A percentile compares a stretch with the other conserved stretches of the same genome.
Conservation (phyloP, 2,113 vertebrate genomes). For the Pelobates fuscus region DNA sequence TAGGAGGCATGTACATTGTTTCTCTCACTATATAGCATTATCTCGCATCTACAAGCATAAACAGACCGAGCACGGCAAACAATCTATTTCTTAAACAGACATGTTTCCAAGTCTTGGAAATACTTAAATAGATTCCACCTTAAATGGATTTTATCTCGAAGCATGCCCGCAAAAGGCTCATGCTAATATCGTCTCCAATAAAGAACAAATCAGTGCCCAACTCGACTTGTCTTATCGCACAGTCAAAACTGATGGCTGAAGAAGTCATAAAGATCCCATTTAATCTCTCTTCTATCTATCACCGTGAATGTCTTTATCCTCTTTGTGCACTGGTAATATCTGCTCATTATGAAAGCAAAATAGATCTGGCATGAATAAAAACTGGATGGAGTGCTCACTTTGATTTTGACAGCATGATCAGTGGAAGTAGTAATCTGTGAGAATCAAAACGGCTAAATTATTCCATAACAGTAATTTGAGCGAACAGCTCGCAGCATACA, state of each 20-base stretch:
- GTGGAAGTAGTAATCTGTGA: conserved; percentile 84
- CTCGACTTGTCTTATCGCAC: conserved; percentile 79
- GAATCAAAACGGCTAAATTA: conserved; percentile 88
- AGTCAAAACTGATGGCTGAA: conserved; percentile 89
- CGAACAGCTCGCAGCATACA: conserved; percentile 83
- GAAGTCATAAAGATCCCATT: conserved; percentile 93
- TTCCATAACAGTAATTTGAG: conserved; percentile 86
- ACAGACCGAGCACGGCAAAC: not conserved
- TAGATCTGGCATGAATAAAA: conserved; percentile 86
- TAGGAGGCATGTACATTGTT: no score
- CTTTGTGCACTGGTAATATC: conserved; percentile 86
- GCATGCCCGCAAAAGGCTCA: conserved; percentile 67
- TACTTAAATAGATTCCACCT: conserved; percentile 74
- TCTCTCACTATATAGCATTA: no score
- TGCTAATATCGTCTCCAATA: conserved; percentile 86
- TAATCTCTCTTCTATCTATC: conserved; percentile 90
- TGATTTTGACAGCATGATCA: conserved; percentile 86
- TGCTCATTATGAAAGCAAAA: conserved; percentile 90
- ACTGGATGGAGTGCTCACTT: conserved; percentile 82
- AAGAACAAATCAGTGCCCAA: conserved; percentile 84
- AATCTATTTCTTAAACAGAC: conserved; percentile 35
- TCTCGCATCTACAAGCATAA: no score
- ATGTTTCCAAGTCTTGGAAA: conserved; percentile 43
- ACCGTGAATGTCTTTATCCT: conserved; percentile 83
- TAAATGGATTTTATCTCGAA: conserved; percentile 77